Conservation (phyloP, 2,797 vertebrate species). For the Lutjanus argentimaculatus region DNA sequence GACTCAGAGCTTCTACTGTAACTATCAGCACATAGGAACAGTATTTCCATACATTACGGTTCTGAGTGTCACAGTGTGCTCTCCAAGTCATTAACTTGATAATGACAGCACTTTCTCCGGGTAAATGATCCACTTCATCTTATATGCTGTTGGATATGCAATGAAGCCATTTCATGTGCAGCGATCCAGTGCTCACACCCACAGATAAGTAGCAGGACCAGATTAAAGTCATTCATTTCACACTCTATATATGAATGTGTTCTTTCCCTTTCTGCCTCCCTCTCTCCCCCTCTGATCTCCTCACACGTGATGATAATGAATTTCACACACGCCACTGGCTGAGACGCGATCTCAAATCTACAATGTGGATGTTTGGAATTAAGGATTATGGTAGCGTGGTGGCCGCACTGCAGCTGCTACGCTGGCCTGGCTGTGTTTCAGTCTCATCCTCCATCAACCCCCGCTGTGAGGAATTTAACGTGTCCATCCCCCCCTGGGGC, state of each 20-base stretch:
- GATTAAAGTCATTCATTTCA: conserved; percentile 59
- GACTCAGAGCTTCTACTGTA: background rate
- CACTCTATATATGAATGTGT: conserved; percentile 40
- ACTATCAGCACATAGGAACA: background rate
- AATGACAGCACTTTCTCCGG: conserved; percentile 23
- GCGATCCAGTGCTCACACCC: conserved; percentile 15
- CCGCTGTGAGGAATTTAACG: conserved; percentile 22
- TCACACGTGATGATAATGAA: conserved; percentile 24
- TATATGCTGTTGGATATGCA: conserved; percentile 22
- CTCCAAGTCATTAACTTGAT: conserved; percentile 23
- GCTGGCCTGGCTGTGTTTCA: background rate
- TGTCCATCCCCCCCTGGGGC: background rate
- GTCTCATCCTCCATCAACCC: conserved; percentile 22
- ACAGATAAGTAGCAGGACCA: conserved; percentile 43
- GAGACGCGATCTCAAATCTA: conserved; percentile 22
- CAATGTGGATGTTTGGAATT: conserved; percentile 27
- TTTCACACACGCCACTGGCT: conserved; percentile 24
- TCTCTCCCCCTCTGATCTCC: conserved; percentile 15
- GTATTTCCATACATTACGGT: background rate
- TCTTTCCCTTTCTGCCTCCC: background rate
- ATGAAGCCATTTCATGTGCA: conserved; percentile 31
- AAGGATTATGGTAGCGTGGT: conserved; percentile 2
- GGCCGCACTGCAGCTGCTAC: conserved; percentile 2
- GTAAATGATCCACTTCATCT: conserved; percentile 40
- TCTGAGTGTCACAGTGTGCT: background rate